Base-by-base conservation (phyloP, 2,888 invertebrate genomes). In the Caenorhabditis doughertyi region DNA sequence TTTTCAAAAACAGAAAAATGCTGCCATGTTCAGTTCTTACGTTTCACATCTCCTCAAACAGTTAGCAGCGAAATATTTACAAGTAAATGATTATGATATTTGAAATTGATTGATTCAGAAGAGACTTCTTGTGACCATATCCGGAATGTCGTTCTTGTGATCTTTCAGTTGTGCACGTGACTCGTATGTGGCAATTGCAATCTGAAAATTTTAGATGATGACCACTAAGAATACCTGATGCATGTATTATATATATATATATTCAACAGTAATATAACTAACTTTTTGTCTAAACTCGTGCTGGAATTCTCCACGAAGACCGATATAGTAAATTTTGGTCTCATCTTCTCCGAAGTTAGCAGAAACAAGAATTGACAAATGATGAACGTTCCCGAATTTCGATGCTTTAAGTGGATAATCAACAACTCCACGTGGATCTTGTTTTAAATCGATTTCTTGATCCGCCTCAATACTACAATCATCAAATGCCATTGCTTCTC, bases 271-370 rank as follows among this genome's bases (percentile, higher is more conserved):
- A 13, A 42, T 23, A 16, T 13, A 18, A 53, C 83, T 55, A 16
- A 86, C 88, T 76, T 83, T 86, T 55, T 85, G 84, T 23, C 89
- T 81, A 72, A 89, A 85, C 25, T 88, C 87, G 35, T 87, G 85
- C 68, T 89, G 87, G 93, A 95, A 99, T 93, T 98, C 98, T 25
- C 98, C 99, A 92, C 95, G 95, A 51, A 99, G 93, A 11, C 97
- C 98, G 91, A 99, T 98, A 92, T 98, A 99, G 92, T 95, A 96
- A 83, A 90, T 83, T 51, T 84, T 79, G 1, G 96, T 96, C 64
- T 93, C 94, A n/a, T 96, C 96, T 21, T 94, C 94, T 25, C 97
- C 97, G 93, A 95, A 96, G 49, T 87, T 88, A 3, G 70, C 60
- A 18, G 29, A 27, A 0, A 86, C 73, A 60, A 83, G 29, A 51